Evolutionary conservation across 2,888 invertebrate species (phyloP).

Genomic region (Peribatodes rhomboidaria): DNA sequence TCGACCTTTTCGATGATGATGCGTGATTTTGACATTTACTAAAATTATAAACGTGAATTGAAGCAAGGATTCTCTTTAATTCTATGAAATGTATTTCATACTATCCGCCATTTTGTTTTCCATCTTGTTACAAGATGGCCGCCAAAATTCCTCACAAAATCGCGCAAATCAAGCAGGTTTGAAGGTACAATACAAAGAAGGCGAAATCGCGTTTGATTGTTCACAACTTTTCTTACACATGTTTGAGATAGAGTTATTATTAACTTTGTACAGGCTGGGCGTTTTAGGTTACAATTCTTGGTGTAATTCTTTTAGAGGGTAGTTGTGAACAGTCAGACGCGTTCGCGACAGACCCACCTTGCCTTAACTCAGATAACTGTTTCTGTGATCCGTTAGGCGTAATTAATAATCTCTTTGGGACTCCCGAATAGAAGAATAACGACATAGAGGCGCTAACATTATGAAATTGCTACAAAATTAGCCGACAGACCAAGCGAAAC

Average conservation of each 20-base stretch:
- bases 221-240: slow-evolving; percentile 38
- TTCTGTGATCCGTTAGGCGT: slow-evolving; percentile 83
- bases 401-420: slow-evolving; percentile 64
- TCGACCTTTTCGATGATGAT: slow-evolving; percentile 57
- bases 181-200: slow-evolving; percentile 74
- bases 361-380: slow-evolving; percentile 82
- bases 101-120: slow-evolving; percentile 33
- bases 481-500: not conserved
- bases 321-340: slow-evolving; percentile 34
- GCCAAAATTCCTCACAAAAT: slow-evolving; percentile 28
- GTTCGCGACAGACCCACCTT: slow-evolving; percentile 74
- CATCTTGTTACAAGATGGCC: slow-evolving; percentile 42
- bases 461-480: not conserved
- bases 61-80: not conserved
- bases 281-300: not conserved
- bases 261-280: not conserved
- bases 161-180: slow-evolving; percentile 55
- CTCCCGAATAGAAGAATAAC: slow-evolving; percentile 32
- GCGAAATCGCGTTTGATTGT: slow-evolving; percentile 50
- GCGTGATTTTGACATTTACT: slow-evolving; percentile 38
- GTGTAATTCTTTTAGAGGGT: slow-evolving; percentile 1
- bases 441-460: not conserved
- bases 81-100: not conserved
- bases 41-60: not conserved
- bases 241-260: not conserved